phyloP scores from a whole-genome alignment of 2,797 vertebrate species.

The Decapterus maruadsi region DNA sequence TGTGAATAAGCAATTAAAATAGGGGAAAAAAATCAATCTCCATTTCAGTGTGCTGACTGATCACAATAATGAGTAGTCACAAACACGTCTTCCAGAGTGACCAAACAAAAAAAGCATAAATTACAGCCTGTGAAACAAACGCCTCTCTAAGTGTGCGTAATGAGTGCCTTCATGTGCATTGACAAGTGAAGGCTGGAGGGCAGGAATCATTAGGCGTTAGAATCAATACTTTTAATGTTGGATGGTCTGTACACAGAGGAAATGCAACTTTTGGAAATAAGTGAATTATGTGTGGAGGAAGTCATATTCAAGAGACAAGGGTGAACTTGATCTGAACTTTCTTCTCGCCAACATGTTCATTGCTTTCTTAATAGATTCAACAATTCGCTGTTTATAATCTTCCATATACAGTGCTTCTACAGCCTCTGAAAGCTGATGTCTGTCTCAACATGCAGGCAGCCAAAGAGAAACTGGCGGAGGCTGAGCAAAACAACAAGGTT shows the following conservation, averaged over 20 bases:
- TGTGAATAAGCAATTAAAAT: neutral
- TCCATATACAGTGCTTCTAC: neutral
- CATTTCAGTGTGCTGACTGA: slow-evolving; percentile 9
- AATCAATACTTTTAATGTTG: slow-evolving; percentile 34
- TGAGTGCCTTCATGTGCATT: neutral
- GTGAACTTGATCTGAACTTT: slow-evolving; percentile 2
- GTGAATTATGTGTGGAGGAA: slow-evolving; percentile 12
- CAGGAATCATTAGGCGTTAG: neutral
- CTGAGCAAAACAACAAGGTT: neutral
- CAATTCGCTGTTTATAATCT: neutral
- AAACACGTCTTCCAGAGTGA: neutral
- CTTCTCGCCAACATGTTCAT: neutral
- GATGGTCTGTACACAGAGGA: neutral
- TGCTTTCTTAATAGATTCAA: neutral
- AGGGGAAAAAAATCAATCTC: slow-evolving; percentile 36
- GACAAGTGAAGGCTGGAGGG: neutral
- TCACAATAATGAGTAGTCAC: neutral
- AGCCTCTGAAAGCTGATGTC: too few species aligned
- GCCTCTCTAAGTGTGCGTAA: neutral
- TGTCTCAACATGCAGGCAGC: too few species aligned
- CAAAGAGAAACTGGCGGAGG: neutral
- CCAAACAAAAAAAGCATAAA: neutral
- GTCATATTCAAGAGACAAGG: neutral
- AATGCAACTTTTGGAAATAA: neutral
- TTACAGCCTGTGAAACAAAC: neutral